These are phyloP conservation scores for Tiphia femorata DNA, from an alignment of 2,888 invertebrate species.

Conservation along the genomic window DNA sequence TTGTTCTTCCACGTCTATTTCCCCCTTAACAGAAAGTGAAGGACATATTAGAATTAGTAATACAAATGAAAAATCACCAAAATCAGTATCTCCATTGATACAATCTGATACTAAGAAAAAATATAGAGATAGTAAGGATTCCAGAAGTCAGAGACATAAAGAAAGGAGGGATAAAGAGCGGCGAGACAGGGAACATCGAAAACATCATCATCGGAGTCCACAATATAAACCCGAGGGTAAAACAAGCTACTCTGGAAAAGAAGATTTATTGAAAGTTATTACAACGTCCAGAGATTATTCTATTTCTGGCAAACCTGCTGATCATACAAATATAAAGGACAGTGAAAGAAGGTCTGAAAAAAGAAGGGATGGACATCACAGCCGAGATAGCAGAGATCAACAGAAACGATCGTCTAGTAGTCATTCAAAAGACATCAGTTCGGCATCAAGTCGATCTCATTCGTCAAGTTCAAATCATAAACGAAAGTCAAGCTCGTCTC, in stretches of 20 bases:
- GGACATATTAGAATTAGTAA: constrained; percentile 37
- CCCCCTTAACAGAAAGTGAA: constrained; percentile 33
- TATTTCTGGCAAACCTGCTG: constrained; percentile 25
- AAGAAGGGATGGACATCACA: constrained; percentile 40
- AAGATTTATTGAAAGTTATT: constrained; percentile 26
- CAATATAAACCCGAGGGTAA: constrained; percentile 36
- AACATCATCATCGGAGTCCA: constrained; percentile 45
- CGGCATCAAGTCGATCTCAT: constrained; percentile 41
- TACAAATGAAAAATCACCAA: constrained; percentile 48
- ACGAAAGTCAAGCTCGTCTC: constrained; percentile 54
- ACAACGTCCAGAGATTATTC: constrained; percentile 23
- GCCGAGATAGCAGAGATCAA: constrained; percentile 38
- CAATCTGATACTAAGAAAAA: constrained; percentile 39
- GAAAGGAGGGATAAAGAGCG: constrained; percentile 51
- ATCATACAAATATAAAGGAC: constrained; percentile 29
- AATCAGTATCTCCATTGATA: constrained; percentile 24
- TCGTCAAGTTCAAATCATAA: constrained; percentile 57
- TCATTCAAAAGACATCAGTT: constrained; percentile 33
- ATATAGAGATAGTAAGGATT: constrained; percentile 40
- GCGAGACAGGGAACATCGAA: constrained; percentile 48
- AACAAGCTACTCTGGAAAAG: constrained; percentile 22
- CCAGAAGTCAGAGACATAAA: constrained; percentile 48
- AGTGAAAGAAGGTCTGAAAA: constrained; percentile 44
- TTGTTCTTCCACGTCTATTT: constrained; percentile 34
- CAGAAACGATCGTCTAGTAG: constrained; percentile 46